Base-by-base conservation (phyloP, 2,113 vertebrate species). In the Eretmochelys imbricata region DNA sequence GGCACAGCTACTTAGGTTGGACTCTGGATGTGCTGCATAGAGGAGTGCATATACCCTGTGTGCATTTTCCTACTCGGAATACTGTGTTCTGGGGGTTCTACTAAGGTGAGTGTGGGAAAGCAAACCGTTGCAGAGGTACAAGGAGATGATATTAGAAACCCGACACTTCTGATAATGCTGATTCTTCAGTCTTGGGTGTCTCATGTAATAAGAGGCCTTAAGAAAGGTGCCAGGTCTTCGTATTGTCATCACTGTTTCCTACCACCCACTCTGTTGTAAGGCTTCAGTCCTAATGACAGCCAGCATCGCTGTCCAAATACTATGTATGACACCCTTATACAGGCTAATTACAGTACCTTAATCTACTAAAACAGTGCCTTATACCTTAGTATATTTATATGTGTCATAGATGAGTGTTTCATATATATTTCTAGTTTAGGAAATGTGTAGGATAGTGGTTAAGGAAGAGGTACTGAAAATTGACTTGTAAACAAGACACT, bases 61-160 rank as follows among this genome's bases (percentile, higher is more conserved):
- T 11, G 11, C 4, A 11, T 2, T 42, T 20, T 83, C 42, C 38
- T 76, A 13, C 38, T 24, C 48, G 82, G 54, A 91, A 82, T 82
- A 51, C 9, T 69, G 4, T 0, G 0, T 25, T 88, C 53, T 84
- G 4, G 4, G 85, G 69, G 16, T 31, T 53, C 2, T 0, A 3
- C 62, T 69, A 16, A 69, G 62, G 16, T 16, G 35, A n/a, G 62
- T 35, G 31, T 65, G 29, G 2, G 5, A 80, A 59, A 90, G 9
- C 12, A 42, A 59, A 2, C 8, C 3, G 5, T 59, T 95, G 69
- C 38, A 81, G 25, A 89, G 55, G 20, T 89, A 89, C 42, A 4
- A 4, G 49, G 76, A 85, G 62, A 25, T 25, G 59, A 3, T 46
- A 54, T 16, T 17, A 42, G 46, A 53, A 72, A 76, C 16, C 17